Base-by-base conservation (phyloP, 2,888 invertebrate genomes). In the Polydrusus pterygomalis region DNA sequence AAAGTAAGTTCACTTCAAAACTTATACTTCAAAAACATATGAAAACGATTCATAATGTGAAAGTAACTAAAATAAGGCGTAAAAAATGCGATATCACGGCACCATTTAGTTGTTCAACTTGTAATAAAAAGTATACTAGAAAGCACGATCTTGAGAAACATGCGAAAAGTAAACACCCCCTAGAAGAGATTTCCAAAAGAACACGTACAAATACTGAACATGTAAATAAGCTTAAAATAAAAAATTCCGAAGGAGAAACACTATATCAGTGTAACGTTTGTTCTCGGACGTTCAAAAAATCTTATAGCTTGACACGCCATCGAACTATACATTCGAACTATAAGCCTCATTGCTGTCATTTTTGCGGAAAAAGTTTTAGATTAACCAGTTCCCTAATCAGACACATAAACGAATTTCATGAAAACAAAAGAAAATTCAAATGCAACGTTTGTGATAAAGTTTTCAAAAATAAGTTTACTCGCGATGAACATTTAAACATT, bases 341-440 rank as follows among this genome's bases (percentile, higher is more conserved):
- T 71, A 85, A 86, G 54, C 84, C 87, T 0, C 88, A 88, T 83
- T 87, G 87, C 80, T 92, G 92, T 82, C 86, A 89, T 77, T 77
- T 87, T n/a, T 91, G 91, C 83, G 91, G 90, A 0, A 88, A 88
- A 70, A 86, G 85, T 45, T 91, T 90, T 85, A 82, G 85, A 70
- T 88, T 89, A 81, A 84, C 85, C 71, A 88, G 88, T 47, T 90
- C 90, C 80, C 85, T 92, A 34, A 87, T 87, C 17, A 87, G 91
- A 0, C 92, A 92, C 84, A 82, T 87, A 2, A 87, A 88, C 25
- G 88, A 89, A 18, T 80, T 89, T 62, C 92, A 92, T 85, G 81
- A 84, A 1, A 82, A 85, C 0, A 83, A 85, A 1, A 89, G 90
- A n/a, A 89, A 90, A 3, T 89, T 89, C 83, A 77, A 80, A 8